A percentile compares a stretch with the other conserved stretches of the same genome.
phyloP scores from a whole-genome alignment of 2,797 vertebrate genomes.

The Lates japonicus region DNA sequence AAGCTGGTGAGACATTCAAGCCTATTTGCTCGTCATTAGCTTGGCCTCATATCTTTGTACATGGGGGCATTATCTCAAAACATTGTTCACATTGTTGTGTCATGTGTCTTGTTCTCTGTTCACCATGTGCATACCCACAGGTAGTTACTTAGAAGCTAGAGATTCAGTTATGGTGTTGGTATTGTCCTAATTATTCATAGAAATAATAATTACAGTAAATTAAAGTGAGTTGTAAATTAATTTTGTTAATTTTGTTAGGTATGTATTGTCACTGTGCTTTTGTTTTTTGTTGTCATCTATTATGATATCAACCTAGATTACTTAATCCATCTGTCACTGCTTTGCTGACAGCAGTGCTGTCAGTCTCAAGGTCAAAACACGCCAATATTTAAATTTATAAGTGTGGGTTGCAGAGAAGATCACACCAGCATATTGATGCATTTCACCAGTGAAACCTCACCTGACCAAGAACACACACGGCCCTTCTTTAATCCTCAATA shows the following conservation, averaged over 20 bases:
- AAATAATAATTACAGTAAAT: background rate
- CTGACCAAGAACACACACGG: background rate
- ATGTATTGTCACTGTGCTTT: background rate
- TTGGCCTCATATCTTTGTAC: background rate
- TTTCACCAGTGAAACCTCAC: background rate
- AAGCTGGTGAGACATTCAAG: constrained; percentile 90
- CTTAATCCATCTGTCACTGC: background rate
- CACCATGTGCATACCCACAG: background rate
- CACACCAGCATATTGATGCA: constrained; percentile 1
- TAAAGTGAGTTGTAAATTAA: background rate
- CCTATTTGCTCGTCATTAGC: background rate
- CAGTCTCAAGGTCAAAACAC: background rate
- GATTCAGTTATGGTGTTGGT: background rate
- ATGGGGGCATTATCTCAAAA: background rate
- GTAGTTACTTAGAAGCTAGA: background rate
- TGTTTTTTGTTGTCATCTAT: background rate
- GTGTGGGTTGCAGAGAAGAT: background rate
- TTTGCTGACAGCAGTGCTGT: background rate
- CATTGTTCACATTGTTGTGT: no score
- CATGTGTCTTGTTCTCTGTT: background rate
- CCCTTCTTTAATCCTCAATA: constrained; percentile 11
- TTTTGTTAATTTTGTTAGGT: background rate
- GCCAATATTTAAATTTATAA: background rate
- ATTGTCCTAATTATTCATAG: background rate
- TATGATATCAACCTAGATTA: background rate